Conservation (phyloP, 2,113 vertebrate species). For the Hyla sarda region DNA sequence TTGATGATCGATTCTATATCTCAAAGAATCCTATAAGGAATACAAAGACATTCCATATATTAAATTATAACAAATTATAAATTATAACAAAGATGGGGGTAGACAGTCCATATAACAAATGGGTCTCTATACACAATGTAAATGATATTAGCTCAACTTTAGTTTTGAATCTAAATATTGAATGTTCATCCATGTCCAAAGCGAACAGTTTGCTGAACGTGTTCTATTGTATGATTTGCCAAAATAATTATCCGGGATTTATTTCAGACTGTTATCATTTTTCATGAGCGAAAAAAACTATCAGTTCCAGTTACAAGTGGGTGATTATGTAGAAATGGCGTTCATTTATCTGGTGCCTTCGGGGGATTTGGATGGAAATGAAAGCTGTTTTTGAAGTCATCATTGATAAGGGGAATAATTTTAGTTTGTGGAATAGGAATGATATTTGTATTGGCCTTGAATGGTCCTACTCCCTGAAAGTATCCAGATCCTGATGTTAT, state of each 20-base stretch:
- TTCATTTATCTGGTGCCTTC: constrained; percentile 8
- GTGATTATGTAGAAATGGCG: not conserved
- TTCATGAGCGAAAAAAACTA: constrained; percentile 23
- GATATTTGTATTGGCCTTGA: constrained; percentile 44
- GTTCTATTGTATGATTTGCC: not conserved
- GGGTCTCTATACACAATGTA: not conserved
- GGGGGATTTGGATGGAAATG: constrained; percentile 23
- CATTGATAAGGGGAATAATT: constrained; percentile 14
- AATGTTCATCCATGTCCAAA: constrained; percentile 17
- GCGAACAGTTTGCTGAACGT: not conserved
- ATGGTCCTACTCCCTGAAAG: constrained; percentile 2
- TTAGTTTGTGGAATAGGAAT: constrained; percentile 13
- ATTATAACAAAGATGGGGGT: too few species aligned
- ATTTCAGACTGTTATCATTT: constrained; percentile 23
- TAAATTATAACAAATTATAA: too few species aligned
- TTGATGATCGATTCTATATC: too few species aligned
- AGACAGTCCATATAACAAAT: not conserved
- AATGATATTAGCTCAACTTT: not conserved
- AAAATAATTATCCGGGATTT: not conserved
- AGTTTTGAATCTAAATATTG: constrained; percentile 15
- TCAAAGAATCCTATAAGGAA: too few species aligned
- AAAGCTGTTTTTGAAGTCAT: constrained; percentile 31
- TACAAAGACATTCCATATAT: too few species aligned
- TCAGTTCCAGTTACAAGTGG: not conserved
- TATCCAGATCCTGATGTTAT: constrained; percentile 27